phyloP scores from a whole-genome alignment of 1,140 invertebrate genomes.

The Aphis craccivora region DNA sequence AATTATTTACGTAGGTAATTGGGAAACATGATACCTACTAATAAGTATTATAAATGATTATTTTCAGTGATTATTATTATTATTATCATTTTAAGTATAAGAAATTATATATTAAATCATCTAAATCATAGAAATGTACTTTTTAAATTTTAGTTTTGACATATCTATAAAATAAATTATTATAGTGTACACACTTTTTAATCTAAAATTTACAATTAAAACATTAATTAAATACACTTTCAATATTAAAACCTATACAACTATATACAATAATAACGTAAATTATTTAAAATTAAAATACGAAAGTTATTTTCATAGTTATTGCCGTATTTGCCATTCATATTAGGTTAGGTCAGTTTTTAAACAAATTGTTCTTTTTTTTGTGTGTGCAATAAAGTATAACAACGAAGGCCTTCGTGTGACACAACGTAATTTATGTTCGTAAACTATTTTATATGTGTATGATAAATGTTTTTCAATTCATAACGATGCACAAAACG shows the following conservation, averaged over 20 bases:
- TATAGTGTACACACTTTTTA: not conserved
- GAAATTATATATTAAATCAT: not conserved
- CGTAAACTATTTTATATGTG: not conserved
- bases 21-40: not conserved
- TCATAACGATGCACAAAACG: not conserved
- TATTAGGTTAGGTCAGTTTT: conserved; percentile 7
- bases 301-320: not conserved
- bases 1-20: not conserved
- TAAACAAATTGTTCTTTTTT: conserved; percentile 1
- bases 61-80: not conserved
- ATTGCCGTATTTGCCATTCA: not conserved
- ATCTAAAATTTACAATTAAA: not conserved
- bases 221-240: not conserved
- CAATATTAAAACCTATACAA: not conserved
- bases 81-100: no score
- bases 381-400: not conserved
- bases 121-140: not conserved
- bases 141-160: not conserved
- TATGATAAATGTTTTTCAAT: conserved; percentile 4
- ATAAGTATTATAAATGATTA: not conserved
- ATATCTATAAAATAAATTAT: not conserved
- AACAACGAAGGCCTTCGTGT: not conserved
- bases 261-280: not conserved
- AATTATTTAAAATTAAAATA: not conserved
- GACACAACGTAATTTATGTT: not conserved